These are phyloP conservation scores for Centropus unirufus DNA, from an alignment of 2,113 vertebrate species.

Conservation along the genomic window DNA sequence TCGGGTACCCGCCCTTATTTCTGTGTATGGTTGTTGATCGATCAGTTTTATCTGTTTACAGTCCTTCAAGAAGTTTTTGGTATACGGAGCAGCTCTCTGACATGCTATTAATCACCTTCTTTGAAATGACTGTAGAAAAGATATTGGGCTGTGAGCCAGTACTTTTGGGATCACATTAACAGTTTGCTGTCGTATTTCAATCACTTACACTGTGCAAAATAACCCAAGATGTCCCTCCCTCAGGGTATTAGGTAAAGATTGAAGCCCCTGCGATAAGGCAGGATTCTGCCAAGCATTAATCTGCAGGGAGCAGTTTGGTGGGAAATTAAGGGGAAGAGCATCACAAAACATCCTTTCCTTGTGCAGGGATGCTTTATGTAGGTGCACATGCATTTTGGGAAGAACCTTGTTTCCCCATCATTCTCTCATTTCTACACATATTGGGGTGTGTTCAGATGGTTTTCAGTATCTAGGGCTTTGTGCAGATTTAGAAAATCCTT, in stretches of 20 bases:
- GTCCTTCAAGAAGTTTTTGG: not conserved
- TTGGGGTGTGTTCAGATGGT: not conserved
- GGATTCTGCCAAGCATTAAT: conserved; percentile 28
- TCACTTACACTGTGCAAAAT: not conserved
- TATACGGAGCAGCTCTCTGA: conserved; percentile 15
- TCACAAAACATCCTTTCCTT: not conserved
- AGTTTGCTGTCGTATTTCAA: not conserved
- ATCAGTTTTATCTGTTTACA: conserved; percentile 14
- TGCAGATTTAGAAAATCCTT: conserved; percentile 42
- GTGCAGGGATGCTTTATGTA: not conserved
- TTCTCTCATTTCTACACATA: not conserved
- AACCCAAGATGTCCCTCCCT: conserved; percentile 17
- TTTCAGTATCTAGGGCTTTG: conserved; percentile 15
- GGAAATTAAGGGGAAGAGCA: not conserved
- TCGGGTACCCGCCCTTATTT: not conserved
- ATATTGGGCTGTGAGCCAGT: not conserved
- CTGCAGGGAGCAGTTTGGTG: not conserved
- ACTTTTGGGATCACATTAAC: conserved; percentile 1
- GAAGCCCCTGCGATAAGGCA: not conserved
- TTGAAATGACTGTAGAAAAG: not conserved
- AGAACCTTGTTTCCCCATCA: not conserved
- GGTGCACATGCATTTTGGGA: not conserved
- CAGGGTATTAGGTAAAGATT: conserved; percentile 51
- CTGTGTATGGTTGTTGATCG: not conserved
- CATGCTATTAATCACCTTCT: conserved; percentile 36